Percentiles rank a stretch among this genome's conserved stretches.
Conservation (phyloP, 2,797 vertebrate genomes). For the Mormyrops boulengeri region DNA sequence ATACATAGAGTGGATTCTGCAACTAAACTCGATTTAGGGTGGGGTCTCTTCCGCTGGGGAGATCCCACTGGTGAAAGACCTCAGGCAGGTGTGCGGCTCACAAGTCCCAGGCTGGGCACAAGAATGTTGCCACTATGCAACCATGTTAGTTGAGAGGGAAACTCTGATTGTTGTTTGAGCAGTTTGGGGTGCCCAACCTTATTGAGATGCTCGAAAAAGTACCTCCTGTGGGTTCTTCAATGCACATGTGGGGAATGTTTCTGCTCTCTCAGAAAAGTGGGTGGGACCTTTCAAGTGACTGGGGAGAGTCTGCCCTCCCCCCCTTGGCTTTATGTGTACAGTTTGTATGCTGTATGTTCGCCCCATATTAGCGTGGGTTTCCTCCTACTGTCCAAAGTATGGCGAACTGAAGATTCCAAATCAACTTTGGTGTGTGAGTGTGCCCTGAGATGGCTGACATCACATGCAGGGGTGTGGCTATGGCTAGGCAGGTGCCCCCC, state of each 20-base stretch:
- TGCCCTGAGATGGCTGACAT: neutral
- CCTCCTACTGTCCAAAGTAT: neutral
- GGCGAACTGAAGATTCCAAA: neutral
- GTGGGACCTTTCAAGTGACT: neutral
- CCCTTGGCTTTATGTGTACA: neutral
- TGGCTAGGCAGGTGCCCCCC: neutral
- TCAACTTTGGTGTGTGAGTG: neutral
- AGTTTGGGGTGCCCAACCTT: neutral
- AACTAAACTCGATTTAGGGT: neutral
- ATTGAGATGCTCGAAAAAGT: neutral
- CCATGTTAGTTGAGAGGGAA: neutral
- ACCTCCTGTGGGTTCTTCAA: neutral
- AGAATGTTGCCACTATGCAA: neutral
- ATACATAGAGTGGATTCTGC: neutral
- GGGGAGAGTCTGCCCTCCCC: neutral
- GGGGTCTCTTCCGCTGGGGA: neutral
- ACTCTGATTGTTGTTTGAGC: neutral
- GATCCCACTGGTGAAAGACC: neutral
- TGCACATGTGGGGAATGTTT: neutral
- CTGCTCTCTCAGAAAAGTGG: neutral
- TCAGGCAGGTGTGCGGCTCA: neutral
- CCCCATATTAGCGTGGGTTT: neutral
- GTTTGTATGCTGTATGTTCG: neutral
- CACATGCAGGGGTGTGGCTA: neutral
- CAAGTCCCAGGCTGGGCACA: neutral